Base-by-base conservation (phyloP, 2,888 invertebrate genomes). In the Orthosia gracilis region DNA sequence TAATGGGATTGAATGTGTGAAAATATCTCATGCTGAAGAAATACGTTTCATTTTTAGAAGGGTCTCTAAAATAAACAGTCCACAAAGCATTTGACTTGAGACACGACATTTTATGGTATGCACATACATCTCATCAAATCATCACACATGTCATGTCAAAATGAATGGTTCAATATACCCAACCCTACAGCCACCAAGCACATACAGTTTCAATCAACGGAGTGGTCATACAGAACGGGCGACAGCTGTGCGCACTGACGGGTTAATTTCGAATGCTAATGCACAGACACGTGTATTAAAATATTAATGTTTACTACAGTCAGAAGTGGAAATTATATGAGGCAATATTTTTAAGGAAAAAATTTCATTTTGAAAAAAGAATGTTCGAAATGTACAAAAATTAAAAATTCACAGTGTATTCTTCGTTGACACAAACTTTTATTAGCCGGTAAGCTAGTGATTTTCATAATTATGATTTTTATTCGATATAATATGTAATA, bases 191-290 rank as follows among this genome's bases (percentile, higher is more conserved):
- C 74, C 73, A 68, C 72, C 79, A 78, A 59, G 72, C 71, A 69
- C 54, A 70, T 78, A 79, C 78, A 82, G 80, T 85, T 90, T 86
- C 90, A 90, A 89, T 90, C 89, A 90, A 87, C 88, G 82, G 87
- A 90, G 89, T 88, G 89, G 89, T 80, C 88, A 85, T 82, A 84
- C 82, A 61, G 71, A 78, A 78, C 78, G 70, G 61, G 89, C 85
- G 88, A 84, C 92, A 91, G 90, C 88, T 90, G 91, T 65, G 89
- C 76, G 76, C 80, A 54, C 69, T 84, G 90, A 89, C 88, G 89
- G 87, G 88, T 91, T 92, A 88, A 92, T 93, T 91, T 90, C 87
- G 88, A 88, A 93, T 92, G 92, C 89, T 93, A 93, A 92, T 92
- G 86, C 85, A 87, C 87, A 74, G 59, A 80, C 76, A 69, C 62